Conservation (phyloP, 2,113 vertebrate species). For the Gymnogyps californianus region DNA sequence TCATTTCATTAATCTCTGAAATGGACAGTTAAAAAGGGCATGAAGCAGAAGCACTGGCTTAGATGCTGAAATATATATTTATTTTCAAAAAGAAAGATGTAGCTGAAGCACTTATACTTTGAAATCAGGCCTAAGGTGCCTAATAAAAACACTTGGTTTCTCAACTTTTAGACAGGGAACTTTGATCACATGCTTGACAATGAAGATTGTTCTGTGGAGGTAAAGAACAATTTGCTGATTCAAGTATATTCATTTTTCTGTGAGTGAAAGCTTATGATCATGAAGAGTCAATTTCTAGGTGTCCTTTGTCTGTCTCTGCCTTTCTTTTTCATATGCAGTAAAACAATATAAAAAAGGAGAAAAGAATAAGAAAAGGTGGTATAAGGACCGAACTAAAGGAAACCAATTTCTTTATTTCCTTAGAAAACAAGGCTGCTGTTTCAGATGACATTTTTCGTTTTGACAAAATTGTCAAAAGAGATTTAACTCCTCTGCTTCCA, state of each 20-base stretch:
- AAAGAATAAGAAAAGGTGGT: slow-evolving; percentile 19
- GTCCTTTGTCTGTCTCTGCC: slow-evolving; percentile 12
- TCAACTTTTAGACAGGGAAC: not conserved
- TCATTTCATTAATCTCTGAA: not conserved
- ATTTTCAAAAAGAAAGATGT: not conserved
- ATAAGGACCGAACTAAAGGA: not conserved
- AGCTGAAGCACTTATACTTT: not conserved
- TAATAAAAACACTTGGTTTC: not conserved
- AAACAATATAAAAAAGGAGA: not conserved
- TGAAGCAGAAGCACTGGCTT: not conserved
- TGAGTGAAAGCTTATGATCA: slow-evolving; percentile 41
- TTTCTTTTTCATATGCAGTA: slow-evolving; percentile 37
- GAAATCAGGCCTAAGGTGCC: slow-evolving; percentile 35
- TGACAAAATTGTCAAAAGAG: slow-evolving; percentile 68
- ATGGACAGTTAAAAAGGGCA: not conserved
- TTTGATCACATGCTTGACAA: slow-evolving; percentile 48
- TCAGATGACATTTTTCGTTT: slow-evolving; percentile 54
- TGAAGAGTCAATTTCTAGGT: not conserved
- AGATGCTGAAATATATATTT: not conserved
- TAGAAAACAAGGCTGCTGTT: slow-evolving; percentile 25
- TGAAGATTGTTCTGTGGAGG: not conserved
- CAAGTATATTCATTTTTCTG: slow-evolving; percentile 5
- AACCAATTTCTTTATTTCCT: slow-evolving; percentile 37
- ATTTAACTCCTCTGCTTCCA: slow-evolving; percentile 67
- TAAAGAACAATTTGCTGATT: slow-evolving; percentile 13